A percentile compares a stretch with the other conserved stretches of the same genome.
phyloP scores from a whole-genome alignment of 2,113 vertebrate species.

The Synchiropus splendidus region DNA sequence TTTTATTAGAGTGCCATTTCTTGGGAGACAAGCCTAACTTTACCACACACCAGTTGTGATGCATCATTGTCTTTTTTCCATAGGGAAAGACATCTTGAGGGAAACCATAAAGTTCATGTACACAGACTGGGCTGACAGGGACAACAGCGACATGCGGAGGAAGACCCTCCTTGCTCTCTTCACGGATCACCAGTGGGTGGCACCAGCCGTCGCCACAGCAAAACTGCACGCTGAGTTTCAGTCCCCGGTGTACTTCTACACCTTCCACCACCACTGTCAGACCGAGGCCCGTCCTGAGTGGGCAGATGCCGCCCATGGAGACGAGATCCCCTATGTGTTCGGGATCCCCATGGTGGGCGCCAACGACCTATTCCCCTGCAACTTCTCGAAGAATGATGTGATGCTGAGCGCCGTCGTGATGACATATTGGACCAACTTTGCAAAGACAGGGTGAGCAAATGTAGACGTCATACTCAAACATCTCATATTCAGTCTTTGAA shows the following conservation, averaged over 20 bases:
- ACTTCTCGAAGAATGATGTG: conserved; percentile 95
- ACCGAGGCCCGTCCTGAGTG: conserved; percentile 87
- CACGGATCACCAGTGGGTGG: conserved; percentile 95
- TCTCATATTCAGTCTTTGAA: too few relatives aligned
- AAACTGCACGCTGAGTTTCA: conserved; percentile 95
- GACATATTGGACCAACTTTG: conserved; percentile 98
- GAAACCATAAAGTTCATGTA: conserved; percentile 99
- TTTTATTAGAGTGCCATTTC: too few relatives aligned
- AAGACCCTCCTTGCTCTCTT: conserved; percentile 90
- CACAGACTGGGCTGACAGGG: conserved; percentile 92
- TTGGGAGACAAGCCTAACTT: too few relatives aligned
- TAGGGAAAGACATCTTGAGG: conserved; percentile 83
- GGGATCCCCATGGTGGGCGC: conserved; percentile 93
- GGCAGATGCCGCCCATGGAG: conserved; percentile 89
- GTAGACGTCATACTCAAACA: too few relatives aligned
- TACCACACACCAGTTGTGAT: too few relatives aligned
- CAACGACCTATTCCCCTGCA: conserved; percentile 92
- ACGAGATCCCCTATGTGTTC: conserved; percentile 91
- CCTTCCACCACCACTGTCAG: conserved; percentile 98
- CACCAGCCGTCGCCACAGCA: conserved; percentile 87
- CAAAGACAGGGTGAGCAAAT: conserved; percentile 81
- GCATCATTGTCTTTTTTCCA: conserved; percentile 16
- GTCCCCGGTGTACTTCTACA: conserved; percentile 92
- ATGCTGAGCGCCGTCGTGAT: conserved; percentile 93
- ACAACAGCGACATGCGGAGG: conserved; percentile 89